Conservation (phyloP, 2,888 invertebrate species). For the Sesamia inferens region DNA sequence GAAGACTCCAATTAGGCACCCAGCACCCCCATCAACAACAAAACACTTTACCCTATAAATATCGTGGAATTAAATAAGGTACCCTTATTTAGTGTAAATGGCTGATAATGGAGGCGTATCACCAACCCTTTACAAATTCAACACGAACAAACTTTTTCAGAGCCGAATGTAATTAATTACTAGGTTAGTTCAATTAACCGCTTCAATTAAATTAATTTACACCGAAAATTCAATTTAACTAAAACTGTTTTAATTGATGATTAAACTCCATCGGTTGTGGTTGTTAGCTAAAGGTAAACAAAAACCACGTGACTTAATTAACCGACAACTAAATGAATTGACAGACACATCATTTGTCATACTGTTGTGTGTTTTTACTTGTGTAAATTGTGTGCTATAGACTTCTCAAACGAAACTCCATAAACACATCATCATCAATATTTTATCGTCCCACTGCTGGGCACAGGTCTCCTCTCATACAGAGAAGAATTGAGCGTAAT, state of each 20-base stretch:
- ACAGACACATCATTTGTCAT: too few species aligned
- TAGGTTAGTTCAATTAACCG: constrained; percentile 58
- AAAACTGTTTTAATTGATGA: constrained; percentile 24
- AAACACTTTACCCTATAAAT: neutral
- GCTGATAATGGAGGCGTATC: constrained; percentile 26
- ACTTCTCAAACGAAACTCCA: too few species aligned
- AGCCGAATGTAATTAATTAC: constrained; percentile 58
- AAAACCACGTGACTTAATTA: too few species aligned
- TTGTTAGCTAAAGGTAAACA: too few species aligned
- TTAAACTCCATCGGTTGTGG: neutral
- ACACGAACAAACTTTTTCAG: constrained; percentile 51
- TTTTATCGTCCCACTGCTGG: too few species aligned
- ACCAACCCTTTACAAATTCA: constrained; percentile 47
- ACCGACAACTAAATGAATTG: too few species aligned
- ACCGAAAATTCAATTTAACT: constrained; percentile 43
- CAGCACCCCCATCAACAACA: neutral
- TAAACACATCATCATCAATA: too few species aligned
- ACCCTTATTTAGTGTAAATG: constrained; percentile 34
- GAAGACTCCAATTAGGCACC: neutral
- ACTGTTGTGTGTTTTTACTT: too few species aligned
- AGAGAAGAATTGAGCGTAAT: too few species aligned
- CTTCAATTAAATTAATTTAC: constrained; percentile 45
- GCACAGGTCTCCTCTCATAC: too few species aligned
- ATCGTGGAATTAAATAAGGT: constrained; percentile 23
- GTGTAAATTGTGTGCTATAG: too few species aligned